Evolutionary conservation across 2,113 vertebrate genomes (phyloP), one percentile per base, ranked within the genome.

Genomic region (Callipepla squamata): DNA sequence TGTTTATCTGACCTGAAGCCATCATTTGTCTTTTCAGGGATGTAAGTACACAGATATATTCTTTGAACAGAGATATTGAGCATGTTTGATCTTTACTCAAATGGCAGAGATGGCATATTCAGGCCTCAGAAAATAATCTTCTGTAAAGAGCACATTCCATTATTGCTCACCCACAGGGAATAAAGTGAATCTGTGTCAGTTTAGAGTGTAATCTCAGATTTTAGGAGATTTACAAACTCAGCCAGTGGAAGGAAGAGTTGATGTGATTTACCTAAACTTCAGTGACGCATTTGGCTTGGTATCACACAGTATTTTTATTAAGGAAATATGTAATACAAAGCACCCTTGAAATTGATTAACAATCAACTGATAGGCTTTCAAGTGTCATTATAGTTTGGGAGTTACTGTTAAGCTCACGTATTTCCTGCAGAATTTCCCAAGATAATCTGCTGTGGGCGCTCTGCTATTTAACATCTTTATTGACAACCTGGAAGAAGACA

Each of bases 211-310:
- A 93, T 81, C 80, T 87, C 78, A 91, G 87, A 81, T 92, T 92
- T 32, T 92, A 91, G 86, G 47, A 89, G 87, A 89, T 89, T 84
- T 89, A 75, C 57, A 72, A 44, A 55, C 17, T 78, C 74, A 90
- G 63, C 22, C 67, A 86, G 91, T 89, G 74, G 89, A 91, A 90
- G 50, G 65, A 92, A 92, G 58, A 79, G 40, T 81, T 93, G 84
- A 91, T 91, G 66, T 93, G 93, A 94, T 92, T 94, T 79, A 72
- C 53, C 69, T 89, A 93, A 91, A 66, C 66, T 79, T 87, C 66
- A 85, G 69, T 94, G 92, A 94, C 0, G 22, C 67, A 77, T 95
- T 92, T 89, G 93, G 72, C 90, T 95, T 91, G 45, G 16, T 87
- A 94, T 82, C 75, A 91, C 70, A 76, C 45, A 38, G 38, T 48